A percentile compares a stretch with the other conserved stretches of the same genome.
phyloP scores from a whole-genome alignment of 2,113 vertebrate genomes.

The Thalassarche chlororhynchos region DNA sequence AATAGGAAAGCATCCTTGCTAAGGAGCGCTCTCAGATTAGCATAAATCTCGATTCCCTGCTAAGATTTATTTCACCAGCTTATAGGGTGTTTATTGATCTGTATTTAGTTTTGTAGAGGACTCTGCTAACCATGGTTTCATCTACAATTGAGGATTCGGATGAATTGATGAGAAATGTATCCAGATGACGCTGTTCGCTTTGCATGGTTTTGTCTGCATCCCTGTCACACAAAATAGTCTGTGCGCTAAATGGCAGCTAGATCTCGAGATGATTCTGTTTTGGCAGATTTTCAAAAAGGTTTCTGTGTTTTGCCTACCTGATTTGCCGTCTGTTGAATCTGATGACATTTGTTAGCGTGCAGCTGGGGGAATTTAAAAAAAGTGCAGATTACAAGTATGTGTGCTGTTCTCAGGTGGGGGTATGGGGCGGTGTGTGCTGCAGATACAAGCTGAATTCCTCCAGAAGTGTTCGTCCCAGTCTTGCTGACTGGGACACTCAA shows the following conservation, averaged over 20 bases:
- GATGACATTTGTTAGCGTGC: constrained; percentile 53
- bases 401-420: constrained; percentile 24
- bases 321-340: constrained; percentile 64
- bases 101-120: background rate
- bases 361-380: constrained; percentile 37
- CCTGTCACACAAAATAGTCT: constrained; percentile 42
- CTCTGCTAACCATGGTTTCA: background rate
- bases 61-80: constrained; percentile 12
- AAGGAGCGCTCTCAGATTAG: background rate
- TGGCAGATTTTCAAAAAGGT: constrained; percentile 61
- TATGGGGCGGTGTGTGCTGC: background rate
- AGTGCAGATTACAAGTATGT: background rate
- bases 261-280: constrained; percentile 57
- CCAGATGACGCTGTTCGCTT: background rate
- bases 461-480: background rate
- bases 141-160: constrained; percentile 16
- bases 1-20: constrained; percentile 18
- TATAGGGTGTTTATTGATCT: constrained; percentile 35
- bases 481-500: background rate
- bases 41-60: constrained; percentile 13
- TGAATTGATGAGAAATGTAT: background rate
- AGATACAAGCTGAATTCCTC: constrained; percentile 1
- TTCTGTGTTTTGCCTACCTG: constrained; percentile 71
- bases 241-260: constrained; percentile 57
- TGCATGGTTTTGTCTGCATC: constrained; percentile 32